Percentiles rank a stretch among this genome's conserved stretches.
These are phyloP conservation scores for Triplophysa tibetana DNA, from an alignment of 2,113 vertebrate genomes.

Conservation along the genomic window DNA sequence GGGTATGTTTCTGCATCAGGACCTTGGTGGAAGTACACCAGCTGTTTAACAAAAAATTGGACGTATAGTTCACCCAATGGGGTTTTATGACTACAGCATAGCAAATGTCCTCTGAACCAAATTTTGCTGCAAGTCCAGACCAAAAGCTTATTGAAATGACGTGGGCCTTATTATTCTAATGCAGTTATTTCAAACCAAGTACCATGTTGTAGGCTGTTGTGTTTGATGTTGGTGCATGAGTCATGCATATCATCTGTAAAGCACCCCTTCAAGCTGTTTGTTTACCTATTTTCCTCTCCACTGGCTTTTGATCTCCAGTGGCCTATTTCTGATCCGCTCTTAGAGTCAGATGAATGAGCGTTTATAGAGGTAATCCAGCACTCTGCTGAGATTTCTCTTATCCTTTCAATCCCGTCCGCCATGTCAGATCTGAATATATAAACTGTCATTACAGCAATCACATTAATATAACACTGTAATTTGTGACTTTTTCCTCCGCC, in stretches of 20 bases:
- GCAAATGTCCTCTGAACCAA: too few species aligned
- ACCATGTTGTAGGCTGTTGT: not conserved
- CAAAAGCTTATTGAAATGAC: too few species aligned
- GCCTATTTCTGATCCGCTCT: slow-evolving; percentile 28
- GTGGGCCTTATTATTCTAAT: not conserved
- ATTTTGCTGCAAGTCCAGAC: not conserved
- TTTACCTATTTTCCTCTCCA: not conserved
- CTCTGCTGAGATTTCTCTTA: slow-evolving; percentile 30
- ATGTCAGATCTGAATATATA: slow-evolving; percentile 34
- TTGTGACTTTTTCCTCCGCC: slow-evolving; percentile 6
- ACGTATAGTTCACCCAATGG: too few species aligned
- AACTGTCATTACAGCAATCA: slow-evolving; percentile 57
- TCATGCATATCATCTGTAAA: not conserved
- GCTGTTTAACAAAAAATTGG: too few species aligned
- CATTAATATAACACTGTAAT: slow-evolving; percentile 59
- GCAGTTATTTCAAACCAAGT: not conserved
- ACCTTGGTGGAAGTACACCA: too few species aligned
- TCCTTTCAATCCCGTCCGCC: slow-evolving; percentile 10
- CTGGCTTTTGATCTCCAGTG: slow-evolving; percentile 15
- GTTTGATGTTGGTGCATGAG: slow-evolving; percentile 10
- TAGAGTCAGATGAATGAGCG: slow-evolving; percentile 6
- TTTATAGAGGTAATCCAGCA: slow-evolving; percentile 36
- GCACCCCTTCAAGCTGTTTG: not conserved
- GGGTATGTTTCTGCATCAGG: too few species aligned
- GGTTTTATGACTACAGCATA: too few species aligned